Evolutionary conservation across 2,888 invertebrate species (phyloP).

Genomic region (Heterodera filipjevi): DNA sequence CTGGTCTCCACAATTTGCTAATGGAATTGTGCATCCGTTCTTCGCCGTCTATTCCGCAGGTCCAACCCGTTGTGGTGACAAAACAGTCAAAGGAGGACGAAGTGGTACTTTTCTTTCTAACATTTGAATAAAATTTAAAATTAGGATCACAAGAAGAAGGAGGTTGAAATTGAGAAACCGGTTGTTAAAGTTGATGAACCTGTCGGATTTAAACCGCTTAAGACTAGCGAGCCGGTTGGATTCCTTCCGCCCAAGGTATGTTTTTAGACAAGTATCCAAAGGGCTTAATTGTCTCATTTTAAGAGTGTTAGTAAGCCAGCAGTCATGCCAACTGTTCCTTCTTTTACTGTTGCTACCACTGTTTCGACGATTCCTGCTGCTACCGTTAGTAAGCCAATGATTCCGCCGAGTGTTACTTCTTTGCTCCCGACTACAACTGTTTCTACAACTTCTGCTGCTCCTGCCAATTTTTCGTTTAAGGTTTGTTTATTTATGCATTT

Average conservation of each 20-base stretch:
- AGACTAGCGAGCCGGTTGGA: not conserved
- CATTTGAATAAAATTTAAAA: not conserved
- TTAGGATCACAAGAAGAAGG: not conserved
- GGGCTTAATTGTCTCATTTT: no score
- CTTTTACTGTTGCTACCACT: not conserved
- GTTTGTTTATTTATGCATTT: not conserved
- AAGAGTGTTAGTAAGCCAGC: no score
- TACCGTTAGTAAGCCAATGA: no score
- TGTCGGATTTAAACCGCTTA: not conserved
- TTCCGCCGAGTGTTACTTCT: no score
- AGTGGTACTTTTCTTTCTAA: no score
- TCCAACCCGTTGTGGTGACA: not conserved
- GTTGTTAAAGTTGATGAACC: not conserved
- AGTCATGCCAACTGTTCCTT: no score
- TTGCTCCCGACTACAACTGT: no score
- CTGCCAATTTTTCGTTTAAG: constrained; percentile 10
- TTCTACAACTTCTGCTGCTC: not conserved
- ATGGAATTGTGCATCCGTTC: constrained; percentile 17
- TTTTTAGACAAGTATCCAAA: no score
- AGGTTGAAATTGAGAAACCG: not conserved
- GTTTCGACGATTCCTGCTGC: no score
- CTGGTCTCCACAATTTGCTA: constrained; percentile 21
- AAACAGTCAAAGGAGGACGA: not conserved
- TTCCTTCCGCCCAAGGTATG: not conserved
- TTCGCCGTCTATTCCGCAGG: not conserved